Conservation (phyloP, 2,888 invertebrate species). For the Diaphora mendica region DNA sequence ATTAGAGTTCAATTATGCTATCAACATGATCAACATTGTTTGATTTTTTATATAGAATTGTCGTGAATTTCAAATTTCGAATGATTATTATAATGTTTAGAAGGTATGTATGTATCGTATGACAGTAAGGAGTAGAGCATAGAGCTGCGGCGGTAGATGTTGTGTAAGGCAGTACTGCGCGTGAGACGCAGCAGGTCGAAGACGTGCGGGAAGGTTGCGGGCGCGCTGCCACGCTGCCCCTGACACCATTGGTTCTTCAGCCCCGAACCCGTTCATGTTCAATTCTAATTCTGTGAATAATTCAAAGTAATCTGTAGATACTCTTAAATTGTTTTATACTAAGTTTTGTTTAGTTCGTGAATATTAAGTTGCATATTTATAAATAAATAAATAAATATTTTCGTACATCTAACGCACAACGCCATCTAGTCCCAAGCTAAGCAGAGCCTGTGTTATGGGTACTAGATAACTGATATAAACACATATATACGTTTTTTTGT, state of each 20-base stretch:
- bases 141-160: conserved; percentile 73
- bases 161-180: conserved; percentile 74
- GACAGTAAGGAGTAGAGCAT: conserved; percentile 69
- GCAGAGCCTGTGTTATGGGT: no score
- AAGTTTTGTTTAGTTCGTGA: not conserved
- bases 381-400: no score
- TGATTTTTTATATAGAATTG: not conserved
- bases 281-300: conserved; percentile 72
- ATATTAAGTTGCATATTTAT: not conserved
- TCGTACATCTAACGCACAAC: no score
- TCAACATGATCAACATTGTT: not conserved
- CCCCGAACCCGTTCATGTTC: conserved; percentile 75
- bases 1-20: not conserved
- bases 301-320: not conserved
- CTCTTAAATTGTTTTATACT: not conserved
- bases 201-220: conserved; percentile 61
- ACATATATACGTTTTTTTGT: no score
- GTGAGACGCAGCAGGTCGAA: conserved; percentile 72
- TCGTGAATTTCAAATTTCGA: not conserved
- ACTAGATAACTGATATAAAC: no score
- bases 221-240: conserved; percentile 83
- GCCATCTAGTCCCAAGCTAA: no score
- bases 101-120: conserved; percentile 72
- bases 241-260: conserved; percentile 81
- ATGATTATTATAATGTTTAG: conserved; percentile 37